These are phyloP conservation scores for Aix galericulata DNA, from an alignment of 2,113 vertebrate genomes.

Conservation along the genomic window DNA sequence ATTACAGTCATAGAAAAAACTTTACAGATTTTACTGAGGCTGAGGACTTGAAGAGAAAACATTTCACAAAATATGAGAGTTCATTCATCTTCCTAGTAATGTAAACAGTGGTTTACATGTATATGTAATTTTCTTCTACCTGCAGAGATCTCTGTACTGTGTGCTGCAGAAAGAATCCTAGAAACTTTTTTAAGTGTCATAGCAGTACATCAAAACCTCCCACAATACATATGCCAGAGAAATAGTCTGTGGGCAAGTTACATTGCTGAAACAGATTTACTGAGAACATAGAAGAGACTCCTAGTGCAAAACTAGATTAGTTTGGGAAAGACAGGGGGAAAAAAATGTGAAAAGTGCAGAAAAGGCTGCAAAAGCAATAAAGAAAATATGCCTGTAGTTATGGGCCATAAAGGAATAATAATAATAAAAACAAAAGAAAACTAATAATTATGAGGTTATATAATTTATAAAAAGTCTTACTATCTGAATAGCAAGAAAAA, in stretches of 20 bases:
- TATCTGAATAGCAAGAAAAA: background rate
- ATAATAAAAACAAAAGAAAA: background rate
- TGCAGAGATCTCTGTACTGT: background rate
- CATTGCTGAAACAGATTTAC: background rate
- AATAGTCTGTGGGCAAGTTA: background rate
- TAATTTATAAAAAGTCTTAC: background rate
- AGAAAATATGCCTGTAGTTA: background rate
- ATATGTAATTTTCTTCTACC: background rate
- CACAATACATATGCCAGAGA: background rate
- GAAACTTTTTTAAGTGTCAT: background rate
- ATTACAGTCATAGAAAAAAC: constrained; percentile 19
- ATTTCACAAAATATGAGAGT: background rate
- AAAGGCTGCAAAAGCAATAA: background rate
- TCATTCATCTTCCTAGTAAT: background rate
- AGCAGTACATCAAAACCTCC: background rate
- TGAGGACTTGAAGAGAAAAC: constrained; percentile 2
- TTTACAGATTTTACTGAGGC: background rate
- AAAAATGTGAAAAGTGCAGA: background rate
- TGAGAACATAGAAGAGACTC: background rate
- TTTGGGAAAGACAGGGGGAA: background rate
- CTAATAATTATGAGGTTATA: background rate
- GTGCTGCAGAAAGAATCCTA: background rate
- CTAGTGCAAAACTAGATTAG: background rate
- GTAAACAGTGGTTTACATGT: background rate
- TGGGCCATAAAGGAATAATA: no score